Percentiles rank a stretch among this genome's conserved stretches.
Evolutionary conservation across 1,140 invertebrate genomes (phyloP).

Genomic region (Leptestheria dahalacensis): DNA sequence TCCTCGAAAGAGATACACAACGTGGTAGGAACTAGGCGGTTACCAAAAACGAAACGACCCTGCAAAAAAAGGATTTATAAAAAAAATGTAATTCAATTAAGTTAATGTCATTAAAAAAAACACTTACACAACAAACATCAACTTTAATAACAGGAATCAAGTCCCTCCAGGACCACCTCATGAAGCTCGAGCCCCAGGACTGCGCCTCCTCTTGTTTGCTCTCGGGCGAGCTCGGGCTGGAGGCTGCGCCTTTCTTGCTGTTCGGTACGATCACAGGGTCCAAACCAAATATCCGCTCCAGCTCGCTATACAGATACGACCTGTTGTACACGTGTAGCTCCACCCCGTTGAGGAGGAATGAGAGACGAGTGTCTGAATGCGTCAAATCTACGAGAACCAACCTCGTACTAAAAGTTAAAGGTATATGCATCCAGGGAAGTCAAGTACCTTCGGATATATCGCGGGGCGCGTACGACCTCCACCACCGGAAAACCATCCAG

Average conservation of each 20-base stretch:
- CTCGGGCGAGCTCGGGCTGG: not conserved
- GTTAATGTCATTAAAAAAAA: constrained; percentile 10
- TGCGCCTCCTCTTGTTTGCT: not conserved
- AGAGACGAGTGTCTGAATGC: constrained; percentile 79
- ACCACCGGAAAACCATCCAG: constrained; percentile 93
- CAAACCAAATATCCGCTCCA: constrained; percentile 80
- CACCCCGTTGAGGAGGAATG: constrained; percentile 86
- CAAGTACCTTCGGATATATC: constrained; percentile 75
- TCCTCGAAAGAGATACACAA: constrained; percentile 86
- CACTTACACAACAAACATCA: constrained; percentile 64
- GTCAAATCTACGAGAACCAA: constrained; percentile 6
- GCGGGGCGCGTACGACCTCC: constrained; percentile 85
- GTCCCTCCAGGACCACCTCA: constrained; percentile 60
- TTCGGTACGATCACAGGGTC: constrained; percentile 53
- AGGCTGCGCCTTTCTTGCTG: not conserved
- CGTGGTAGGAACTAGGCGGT: constrained; percentile 82
- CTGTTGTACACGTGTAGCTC: constrained; percentile 93
- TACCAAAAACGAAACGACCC: constrained; percentile 91
- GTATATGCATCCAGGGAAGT: constrained; percentile 16
- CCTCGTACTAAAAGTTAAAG: not conserved
- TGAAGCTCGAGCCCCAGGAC: constrained; percentile 4
- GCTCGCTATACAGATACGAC: constrained; percentile 66
- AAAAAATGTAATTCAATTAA: constrained; percentile 3
- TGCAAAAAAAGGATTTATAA: constrained; percentile 30
- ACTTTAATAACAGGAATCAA: constrained; percentile 93